Evolutionary conservation across 2,888 invertebrate genomes (phyloP), one percentile per base, ranked within the genome.

Genomic region (Drosophila monieri): DNA sequence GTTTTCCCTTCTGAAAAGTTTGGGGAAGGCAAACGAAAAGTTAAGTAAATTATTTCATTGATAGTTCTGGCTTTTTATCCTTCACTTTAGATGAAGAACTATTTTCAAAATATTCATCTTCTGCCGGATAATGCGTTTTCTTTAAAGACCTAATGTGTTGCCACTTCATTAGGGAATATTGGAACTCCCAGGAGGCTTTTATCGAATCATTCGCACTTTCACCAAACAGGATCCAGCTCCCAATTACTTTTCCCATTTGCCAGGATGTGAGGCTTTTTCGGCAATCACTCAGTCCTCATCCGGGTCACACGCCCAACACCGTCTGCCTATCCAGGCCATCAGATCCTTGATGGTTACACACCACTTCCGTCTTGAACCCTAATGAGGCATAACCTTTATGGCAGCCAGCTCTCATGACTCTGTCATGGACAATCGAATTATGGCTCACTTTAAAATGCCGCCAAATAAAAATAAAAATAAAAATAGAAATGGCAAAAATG

Each of bases 381-480:
- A 53, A 53, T 64, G 62, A 53, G 44, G 64, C 64, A 62, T 64
- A 64, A 39, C 64, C 62, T 52, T 62, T 64, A 39, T 53, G 52
- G 52, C 52, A 44, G 57, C 39, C 51, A 8, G 39, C n/a, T 1
- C n/a, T 4, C 21, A 23, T 10, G 30, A 3, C 32, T 27, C 57
- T 15, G 46, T 30, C 62, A 37, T 23, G 62, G 64, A 53, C 62
- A 62, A 64, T 64, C 62, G 64, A 62, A 62, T 64, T 64, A 74
- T 59, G 48, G 37, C 55, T 32, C 37, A 60, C 44, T 43, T 77
- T 46, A 32, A 32, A 54, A 35, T 35, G 35, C 71, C 56, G 10
- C 47, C 48, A 48, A 54, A 47, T 52, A 44, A 47, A 12, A 3
- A 49, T 52, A 44, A 47, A 12, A 3, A 49, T 18, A 35, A 14